Conservation (phyloP, 2,113 vertebrate genomes). For the Ornithorhynchus anatinus region DNA sequence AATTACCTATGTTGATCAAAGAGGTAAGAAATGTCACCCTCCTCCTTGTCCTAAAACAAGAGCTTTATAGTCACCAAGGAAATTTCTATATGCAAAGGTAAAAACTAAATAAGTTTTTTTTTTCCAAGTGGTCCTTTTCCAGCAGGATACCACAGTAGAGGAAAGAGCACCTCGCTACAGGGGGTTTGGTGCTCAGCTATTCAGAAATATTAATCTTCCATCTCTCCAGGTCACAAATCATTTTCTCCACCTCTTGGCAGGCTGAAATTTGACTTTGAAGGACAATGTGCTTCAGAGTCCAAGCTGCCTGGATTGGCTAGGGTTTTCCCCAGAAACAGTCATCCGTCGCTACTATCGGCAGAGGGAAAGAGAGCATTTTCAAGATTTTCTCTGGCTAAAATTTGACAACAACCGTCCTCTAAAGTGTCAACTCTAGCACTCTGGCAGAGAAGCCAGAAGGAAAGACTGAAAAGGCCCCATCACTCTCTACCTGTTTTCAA, state of each 20-base stretch:
- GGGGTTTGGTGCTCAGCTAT: background rate
- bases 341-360: constrained; percentile 4
- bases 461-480: background rate
- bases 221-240: constrained; percentile 44
- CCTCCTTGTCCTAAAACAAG: background rate
- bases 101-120: constrained; percentile 30
- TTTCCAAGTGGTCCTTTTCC: background rate
- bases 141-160: constrained; percentile 6
- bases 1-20: constrained; percentile 7
- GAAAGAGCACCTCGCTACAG: constrained; percentile 15
- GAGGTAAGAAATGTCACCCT: constrained; percentile 38
- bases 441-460: background rate
- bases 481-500: background rate
- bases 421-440: background rate
- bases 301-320: constrained; percentile 2
- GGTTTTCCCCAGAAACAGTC: background rate
- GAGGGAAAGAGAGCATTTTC: constrained; percentile 12
- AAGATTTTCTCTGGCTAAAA: background rate
- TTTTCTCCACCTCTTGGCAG: constrained; percentile 45
- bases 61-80: background rate
- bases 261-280: constrained; percentile 44
- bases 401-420: background rate
- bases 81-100: constrained; percentile 30
- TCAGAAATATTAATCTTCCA: constrained; percentile 53
- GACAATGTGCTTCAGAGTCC: constrained; percentile 28